These are phyloP conservation scores for Natator depressus DNA, from an alignment of 2,113 vertebrate genomes.

Conservation along the genomic window DNA sequence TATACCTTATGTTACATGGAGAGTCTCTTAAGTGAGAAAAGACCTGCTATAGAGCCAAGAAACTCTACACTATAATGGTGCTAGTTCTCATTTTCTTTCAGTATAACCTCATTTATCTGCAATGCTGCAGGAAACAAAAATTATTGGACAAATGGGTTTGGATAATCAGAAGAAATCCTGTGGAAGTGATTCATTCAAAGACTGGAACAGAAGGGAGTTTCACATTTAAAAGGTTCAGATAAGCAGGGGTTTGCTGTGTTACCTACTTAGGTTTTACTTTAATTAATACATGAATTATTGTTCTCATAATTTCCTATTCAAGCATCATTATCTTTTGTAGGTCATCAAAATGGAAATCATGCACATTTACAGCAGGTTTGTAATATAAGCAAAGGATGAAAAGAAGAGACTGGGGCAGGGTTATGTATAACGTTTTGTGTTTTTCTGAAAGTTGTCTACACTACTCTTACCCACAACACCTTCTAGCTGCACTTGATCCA, in stretches of 20 bases:
- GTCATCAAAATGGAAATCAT: neutral
- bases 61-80: slow-evolving; percentile 20
- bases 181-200: neutral
- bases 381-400: neutral
- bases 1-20: slow-evolving; percentile 63
- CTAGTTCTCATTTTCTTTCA: slow-evolving; percentile 19
- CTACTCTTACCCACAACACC: neutral
- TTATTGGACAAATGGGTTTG: neutral
- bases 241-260: neutral
- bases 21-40: slow-evolving; percentile 67
- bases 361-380: neutral
- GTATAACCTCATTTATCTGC: slow-evolving; percentile 45
- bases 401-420: neutral
- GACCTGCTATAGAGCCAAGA: slow-evolving; percentile 35
- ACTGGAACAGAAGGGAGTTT: neutral
- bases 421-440: neutral
- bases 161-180: neutral
- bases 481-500: neutral
- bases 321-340: neutral
- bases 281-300: neutral
- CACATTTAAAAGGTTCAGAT: accelerated
- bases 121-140: slow-evolving; percentile 36
- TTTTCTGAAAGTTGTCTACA: neutral
- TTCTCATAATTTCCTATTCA: neutral
- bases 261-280: accelerated